Percentiles rank a stretch among this genome's conserved stretches.
These are phyloP conservation scores for Ophonus ardosiacus DNA, from an alignment of 2,888 invertebrate genomes.

Conservation along the genomic window DNA sequence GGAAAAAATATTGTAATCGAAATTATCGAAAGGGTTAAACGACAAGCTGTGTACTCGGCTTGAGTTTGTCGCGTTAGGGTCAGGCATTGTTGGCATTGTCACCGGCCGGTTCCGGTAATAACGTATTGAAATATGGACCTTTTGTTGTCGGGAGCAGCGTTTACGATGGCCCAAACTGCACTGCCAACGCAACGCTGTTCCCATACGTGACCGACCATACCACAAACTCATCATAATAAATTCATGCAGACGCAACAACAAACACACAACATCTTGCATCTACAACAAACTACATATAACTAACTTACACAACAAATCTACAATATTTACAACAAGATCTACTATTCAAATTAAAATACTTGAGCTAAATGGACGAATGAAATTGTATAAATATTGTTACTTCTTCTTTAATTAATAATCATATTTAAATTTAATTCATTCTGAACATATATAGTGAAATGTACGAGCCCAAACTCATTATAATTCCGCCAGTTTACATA, in stretches of 20 bases:
- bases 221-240: slow-evolving; percentile 25
- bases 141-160: slow-evolving; percentile 53
- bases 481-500: too few relatives aligned
- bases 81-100: slow-evolving; percentile 70
- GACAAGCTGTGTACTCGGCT: background rate
- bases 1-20: background rate
- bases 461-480: too few relatives aligned
- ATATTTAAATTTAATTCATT: too few relatives aligned
- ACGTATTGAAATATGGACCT: slow-evolving; percentile 54
- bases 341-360: too few relatives aligned
- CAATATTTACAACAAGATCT: too few relatives aligned
- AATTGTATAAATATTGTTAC: too few relatives aligned
- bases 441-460: too few relatives aligned
- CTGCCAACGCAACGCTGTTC: background rate
- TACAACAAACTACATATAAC: background rate
- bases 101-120: slow-evolving; percentile 63
- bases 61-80: too few relatives aligned
- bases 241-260: background rate
- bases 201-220: slow-evolving; percentile 24
- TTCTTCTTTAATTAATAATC: too few relatives aligned
- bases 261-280: background rate
- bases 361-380: too few relatives aligned
- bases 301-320: background rate
- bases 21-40: background rate
- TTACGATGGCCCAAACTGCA: slow-evolving; percentile 20